Percentiles rank a stretch among this genome's conserved stretches.
These are phyloP conservation scores for Elephantulus edwardii DNA, from an alignment of 2,113 vertebrate genomes.

Conservation along the genomic window DNA sequence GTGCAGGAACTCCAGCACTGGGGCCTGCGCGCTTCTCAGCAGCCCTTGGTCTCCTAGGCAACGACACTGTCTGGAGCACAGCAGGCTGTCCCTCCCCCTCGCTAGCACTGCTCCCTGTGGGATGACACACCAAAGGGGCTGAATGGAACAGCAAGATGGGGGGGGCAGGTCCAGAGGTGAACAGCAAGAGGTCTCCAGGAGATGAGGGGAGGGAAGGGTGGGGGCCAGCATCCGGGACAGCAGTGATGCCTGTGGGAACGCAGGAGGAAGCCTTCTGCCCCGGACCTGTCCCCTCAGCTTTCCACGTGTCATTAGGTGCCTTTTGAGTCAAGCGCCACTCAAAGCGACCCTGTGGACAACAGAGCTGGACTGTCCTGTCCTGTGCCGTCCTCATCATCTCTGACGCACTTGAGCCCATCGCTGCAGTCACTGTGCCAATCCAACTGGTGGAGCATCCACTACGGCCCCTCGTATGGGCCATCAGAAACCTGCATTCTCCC, in stretches of 20 bases:
- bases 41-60: conserved; percentile 79
- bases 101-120: conserved; percentile 38
- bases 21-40: conserved; percentile 59
- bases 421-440: no score
- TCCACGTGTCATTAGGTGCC: no score
- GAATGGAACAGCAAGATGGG: no score
- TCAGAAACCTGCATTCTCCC: neutral
- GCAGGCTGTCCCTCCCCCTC: conserved; percentile 55
- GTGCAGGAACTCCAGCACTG: no score
- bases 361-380: no score
- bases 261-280: neutral
- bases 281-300: neutral
- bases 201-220: neutral
- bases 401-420: no score
- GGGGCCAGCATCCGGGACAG: neutral
- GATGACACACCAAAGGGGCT: neutral
- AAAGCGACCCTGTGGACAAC: no score
- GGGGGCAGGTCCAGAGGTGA: conserved; percentile 26
- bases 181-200: conserved; percentile 20
- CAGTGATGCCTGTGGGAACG: neutral
- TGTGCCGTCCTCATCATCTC: no score
- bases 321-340: no score
- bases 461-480: neutral
- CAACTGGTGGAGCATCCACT: no score
- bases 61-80: conserved; percentile 72